These are phyloP conservation scores for Leucophenga montana DNA, from an alignment of 2,888 invertebrate species.

Conservation along the genomic window DNA sequence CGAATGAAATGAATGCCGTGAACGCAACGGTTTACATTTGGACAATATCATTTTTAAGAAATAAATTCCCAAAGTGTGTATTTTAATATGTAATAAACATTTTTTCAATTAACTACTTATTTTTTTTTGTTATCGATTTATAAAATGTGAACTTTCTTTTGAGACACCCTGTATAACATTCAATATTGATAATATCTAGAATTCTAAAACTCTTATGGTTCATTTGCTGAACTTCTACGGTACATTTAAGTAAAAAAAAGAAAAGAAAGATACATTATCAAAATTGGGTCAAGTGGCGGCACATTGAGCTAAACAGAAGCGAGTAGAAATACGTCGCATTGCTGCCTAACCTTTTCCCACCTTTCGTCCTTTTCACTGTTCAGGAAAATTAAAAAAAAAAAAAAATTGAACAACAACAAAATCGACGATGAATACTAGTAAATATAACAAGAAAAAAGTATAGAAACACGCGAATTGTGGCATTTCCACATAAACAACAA, in stretches of 20 bases:
- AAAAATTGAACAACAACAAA: neutral
- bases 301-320: slow-evolving; percentile 32
- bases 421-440: neutral
- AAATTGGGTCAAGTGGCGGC: slow-evolving; percentile 57
- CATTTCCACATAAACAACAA: slow-evolving; percentile 11
- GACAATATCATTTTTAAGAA: no score
- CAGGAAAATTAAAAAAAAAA: neutral
- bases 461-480: slow-evolving; percentile 10
- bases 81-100: no score
- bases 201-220: no score
- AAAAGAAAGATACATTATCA: slow-evolving; percentile 14
- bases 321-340: neutral
- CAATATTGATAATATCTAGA: no score
- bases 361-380: neutral
- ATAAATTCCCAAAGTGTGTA: no score
- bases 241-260: slow-evolving; percentile 4
- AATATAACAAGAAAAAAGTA: neutral
- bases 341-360: slow-evolving; percentile 1
- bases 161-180: no score
- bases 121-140: no score
- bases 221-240: neutral
- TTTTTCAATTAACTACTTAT: no score
- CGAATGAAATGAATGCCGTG: no score
- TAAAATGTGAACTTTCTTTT: no score
- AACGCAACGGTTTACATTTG: no score